These are phyloP conservation scores for Dioctria linearis DNA, from an alignment of 2,888 invertebrate species.

Conservation along the genomic window DNA sequence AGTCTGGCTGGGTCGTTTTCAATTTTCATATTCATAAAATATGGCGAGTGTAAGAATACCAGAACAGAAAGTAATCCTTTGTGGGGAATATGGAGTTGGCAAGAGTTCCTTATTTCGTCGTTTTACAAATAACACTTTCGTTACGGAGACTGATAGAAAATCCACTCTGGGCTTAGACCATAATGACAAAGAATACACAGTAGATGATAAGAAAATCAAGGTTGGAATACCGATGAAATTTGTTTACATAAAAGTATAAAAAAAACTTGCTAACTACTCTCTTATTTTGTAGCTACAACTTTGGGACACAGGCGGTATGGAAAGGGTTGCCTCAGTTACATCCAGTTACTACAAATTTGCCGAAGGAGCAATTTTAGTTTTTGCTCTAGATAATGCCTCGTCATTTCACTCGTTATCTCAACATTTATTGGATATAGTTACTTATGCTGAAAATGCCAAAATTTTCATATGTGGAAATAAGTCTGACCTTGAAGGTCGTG, in stretches of 20 bases:
- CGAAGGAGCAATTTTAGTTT: conserved; percentile 93
- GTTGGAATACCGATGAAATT: conserved; percentile 72
- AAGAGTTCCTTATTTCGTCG: conserved; percentile 94
- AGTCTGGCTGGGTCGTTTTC: too few species aligned
- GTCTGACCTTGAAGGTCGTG: conserved; percentile 82
- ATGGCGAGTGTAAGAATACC: conserved; percentile 90
- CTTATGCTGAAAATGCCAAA: conserved; percentile 95
- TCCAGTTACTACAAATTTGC: conserved; percentile 97
- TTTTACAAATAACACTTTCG: conserved; percentile 90
- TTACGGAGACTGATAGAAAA: conserved; percentile 85
- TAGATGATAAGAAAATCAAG: conserved; percentile 84
- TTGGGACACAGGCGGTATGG: conserved; percentile 98
- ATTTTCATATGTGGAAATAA: conserved; percentile 96
- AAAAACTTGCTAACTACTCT: not conserved
- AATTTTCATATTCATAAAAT: not conserved
- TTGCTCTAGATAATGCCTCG: conserved; percentile 90
- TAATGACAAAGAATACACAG: conserved; percentile 84
- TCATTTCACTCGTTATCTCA: conserved; percentile 94
- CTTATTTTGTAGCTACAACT: conserved; percentile 81
- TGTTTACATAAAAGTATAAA: not conserved
- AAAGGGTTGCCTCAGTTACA: conserved; percentile 94
- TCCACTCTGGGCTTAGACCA: conserved; percentile 95
- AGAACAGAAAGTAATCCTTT: conserved; percentile 92
- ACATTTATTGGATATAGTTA: conserved; percentile 92
- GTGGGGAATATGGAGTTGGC: conserved; percentile 96